Conservation (phyloP, 2,888 invertebrate genomes). For the Troides aeacus region DNA sequence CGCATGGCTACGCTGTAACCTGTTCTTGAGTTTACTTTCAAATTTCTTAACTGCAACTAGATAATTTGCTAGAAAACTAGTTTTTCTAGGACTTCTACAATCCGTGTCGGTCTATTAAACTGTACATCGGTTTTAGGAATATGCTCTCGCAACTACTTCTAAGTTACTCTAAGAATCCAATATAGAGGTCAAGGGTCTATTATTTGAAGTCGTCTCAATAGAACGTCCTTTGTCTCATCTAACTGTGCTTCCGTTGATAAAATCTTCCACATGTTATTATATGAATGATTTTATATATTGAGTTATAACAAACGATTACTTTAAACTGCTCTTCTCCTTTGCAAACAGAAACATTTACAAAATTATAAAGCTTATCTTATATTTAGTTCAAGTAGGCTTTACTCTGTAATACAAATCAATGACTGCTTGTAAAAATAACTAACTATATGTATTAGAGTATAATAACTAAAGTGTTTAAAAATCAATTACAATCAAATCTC, state of each 20-base stretch:
- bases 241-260: not conserved
- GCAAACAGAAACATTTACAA: not conserved
- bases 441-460: too few relatives aligned
- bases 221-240: not conserved
- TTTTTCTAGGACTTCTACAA: slow-evolving; percentile 14
- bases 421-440: too few relatives aligned
- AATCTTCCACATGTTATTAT: not conserved
- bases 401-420: too few relatives aligned
- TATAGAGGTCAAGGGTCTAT: not conserved
- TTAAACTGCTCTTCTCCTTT: not conserved
- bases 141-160: not conserved
- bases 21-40: slow-evolving; percentile 33
- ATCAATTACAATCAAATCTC: too few relatives aligned
- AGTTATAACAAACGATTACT: not conserved
- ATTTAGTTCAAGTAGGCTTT: too few relatives aligned
- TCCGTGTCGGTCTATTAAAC: not conserved
- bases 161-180: not conserved
- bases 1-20: slow-evolving; percentile 24
- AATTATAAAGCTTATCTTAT: too few relatives aligned
- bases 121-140: not conserved
- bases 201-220: not conserved
- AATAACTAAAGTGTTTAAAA: too few relatives aligned
- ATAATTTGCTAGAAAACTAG: slow-evolving; percentile 3
- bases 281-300: not conserved
- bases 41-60: slow-evolving; percentile 28